phyloP scores from a whole-genome alignment of 1,140 invertebrate genomes.

The Bombus turneri region DNA sequence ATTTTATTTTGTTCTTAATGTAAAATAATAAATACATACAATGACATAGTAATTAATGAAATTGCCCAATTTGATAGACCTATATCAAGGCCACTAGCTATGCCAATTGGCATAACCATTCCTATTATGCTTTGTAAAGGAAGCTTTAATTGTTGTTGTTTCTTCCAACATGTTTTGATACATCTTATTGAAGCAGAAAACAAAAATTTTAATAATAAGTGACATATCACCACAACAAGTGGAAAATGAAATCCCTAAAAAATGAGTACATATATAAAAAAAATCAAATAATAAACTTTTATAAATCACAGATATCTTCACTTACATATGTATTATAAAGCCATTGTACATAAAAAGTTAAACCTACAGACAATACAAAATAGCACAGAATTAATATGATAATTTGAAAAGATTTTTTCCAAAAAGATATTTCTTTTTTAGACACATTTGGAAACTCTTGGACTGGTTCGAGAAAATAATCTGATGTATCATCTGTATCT shows the following conservation, averaged over 20 bases:
- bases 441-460: constrained; percentile 72
- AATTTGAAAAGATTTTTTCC: constrained; percentile 78
- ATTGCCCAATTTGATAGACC: constrained; percentile 98
- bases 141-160: constrained; percentile 85
- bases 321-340: constrained; percentile 89
- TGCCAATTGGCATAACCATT: constrained; percentile 89
- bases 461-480: constrained; percentile 75
- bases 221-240: constrained; percentile 91
- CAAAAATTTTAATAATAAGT: constrained; percentile 92
- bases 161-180: constrained; percentile 85
- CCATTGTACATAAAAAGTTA: constrained; percentile 98
- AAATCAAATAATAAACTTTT: constrained; percentile 20
- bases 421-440: constrained; percentile 71
- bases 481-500: constrained; percentile 75
- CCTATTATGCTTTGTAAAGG: constrained; percentile 86
- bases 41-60: constrained; percentile 94
- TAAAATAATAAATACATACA: constrained; percentile 85
- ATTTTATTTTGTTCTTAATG: constrained; percentile 9
- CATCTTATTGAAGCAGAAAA: constrained; percentile 87
- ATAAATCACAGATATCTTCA: constrained; percentile 43
- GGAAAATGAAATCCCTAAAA: constrained; percentile 91
- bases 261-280: background rate
- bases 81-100: constrained; percentile 97
- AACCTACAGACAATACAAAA: constrained; percentile 94
- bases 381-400: constrained; percentile 88